Evolutionary conservation across 2,888 invertebrate genomes (phyloP).

Genomic region (Tiliacea citrago): DNA sequence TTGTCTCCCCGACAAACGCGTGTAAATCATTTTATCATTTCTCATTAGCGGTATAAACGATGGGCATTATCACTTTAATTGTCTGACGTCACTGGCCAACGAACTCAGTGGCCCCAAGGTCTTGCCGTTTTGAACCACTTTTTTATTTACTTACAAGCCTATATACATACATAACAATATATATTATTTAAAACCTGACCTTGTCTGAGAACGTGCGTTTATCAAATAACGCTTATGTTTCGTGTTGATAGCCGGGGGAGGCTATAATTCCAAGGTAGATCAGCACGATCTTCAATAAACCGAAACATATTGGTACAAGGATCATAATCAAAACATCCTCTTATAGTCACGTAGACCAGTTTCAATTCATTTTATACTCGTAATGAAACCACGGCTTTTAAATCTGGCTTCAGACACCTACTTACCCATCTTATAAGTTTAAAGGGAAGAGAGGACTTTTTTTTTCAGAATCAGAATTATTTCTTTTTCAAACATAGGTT

Average conservation of each 20-base stretch:
- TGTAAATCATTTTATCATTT: slow-evolving; percentile 53
- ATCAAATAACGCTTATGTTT: slow-evolving; percentile 9
- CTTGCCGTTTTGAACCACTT: slow-evolving; percentile 64
- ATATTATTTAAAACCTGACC: slow-evolving; percentile 22
- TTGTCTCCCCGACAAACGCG: slow-evolving; percentile 5
- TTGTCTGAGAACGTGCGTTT: slow-evolving; percentile 23
- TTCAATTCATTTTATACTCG: not conserved
- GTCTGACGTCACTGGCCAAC: slow-evolving; percentile 67
- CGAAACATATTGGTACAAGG: not conserved
- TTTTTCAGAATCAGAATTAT: no score
- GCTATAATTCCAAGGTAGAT: slow-evolving; percentile 11
- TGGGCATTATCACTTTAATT: slow-evolving; percentile 70
- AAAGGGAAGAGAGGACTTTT: not conserved
- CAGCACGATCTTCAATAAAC: slow-evolving; percentile 8
- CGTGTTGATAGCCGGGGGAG: slow-evolving; percentile 24
- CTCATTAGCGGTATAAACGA: slow-evolving; percentile 57
- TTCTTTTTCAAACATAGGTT: no score
- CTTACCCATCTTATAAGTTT: not conserved
- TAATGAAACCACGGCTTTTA: not conserved
- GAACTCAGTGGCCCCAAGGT: slow-evolving; percentile 69
- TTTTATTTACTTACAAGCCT: slow-evolving; percentile 54
- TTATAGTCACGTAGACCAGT: not conserved
- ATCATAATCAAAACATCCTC: not conserved
- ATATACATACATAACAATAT: slow-evolving; percentile 31
- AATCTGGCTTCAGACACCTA: not conserved